Conservation (phyloP, 2,888 invertebrate genomes). For the Hemithea aestivaria region DNA sequence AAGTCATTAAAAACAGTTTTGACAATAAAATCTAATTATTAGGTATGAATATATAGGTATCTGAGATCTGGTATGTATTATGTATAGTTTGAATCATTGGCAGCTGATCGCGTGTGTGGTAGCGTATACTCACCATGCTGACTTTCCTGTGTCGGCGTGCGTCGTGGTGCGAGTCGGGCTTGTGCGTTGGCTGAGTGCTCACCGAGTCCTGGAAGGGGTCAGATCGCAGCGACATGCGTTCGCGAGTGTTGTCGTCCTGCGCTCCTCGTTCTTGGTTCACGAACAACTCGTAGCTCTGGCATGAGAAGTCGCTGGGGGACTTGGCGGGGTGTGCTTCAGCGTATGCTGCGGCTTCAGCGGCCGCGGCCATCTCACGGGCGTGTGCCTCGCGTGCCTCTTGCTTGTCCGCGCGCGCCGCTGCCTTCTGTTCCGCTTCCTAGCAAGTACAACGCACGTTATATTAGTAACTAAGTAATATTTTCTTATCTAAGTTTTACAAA, state of each 20-base stretch:
- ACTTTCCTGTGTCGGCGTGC: conserved; percentile 87
- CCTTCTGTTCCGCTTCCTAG: conserved; percentile 93
- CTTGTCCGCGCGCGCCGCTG: conserved; percentile 83
- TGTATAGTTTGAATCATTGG: conserved; percentile 52
- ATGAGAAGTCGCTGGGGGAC: conserved; percentile 94
- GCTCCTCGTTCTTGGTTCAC: conserved; percentile 93
- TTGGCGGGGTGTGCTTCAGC: conserved; percentile 85
- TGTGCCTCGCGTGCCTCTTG: conserved; percentile 79
- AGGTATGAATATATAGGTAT: no score
- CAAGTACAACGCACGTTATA: neutral
- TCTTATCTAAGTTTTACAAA: no score
- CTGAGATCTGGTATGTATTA: no score
- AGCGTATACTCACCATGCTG: conserved; percentile 89
- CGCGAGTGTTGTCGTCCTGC: conserved; percentile 93
- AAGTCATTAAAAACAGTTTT: no score
- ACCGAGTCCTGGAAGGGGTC: conserved; percentile 92
- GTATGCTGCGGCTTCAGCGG: conserved; percentile 81
- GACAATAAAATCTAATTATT: no score
- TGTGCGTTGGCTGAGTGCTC: conserved; percentile 87
- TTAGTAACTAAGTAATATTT: no score
- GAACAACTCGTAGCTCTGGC: conserved; percentile 94
- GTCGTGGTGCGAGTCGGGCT: conserved; percentile 78
- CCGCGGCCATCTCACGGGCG: conserved; percentile 81
- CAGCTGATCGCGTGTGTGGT: conserved; percentile 40
- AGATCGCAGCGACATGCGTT: conserved; percentile 94